These are phyloP conservation scores for Gila orcuttii DNA, from an alignment of 2,113 vertebrate species.

Conservation along the genomic window DNA sequence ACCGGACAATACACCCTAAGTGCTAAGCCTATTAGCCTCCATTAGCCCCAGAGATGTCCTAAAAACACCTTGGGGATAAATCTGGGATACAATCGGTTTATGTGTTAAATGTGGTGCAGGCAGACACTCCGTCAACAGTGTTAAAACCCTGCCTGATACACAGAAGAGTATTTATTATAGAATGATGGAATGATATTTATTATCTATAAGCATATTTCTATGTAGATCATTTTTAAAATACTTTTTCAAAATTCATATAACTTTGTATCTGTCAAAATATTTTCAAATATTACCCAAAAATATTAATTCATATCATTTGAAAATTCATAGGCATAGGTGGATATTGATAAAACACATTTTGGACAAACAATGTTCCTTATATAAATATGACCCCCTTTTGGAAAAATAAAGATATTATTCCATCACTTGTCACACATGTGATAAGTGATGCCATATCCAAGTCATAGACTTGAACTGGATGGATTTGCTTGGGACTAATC, in stretches of 20 bases:
- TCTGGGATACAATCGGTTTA: conserved; percentile 75
- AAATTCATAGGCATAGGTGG: too few species aligned
- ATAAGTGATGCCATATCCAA: conserved; percentile 62
- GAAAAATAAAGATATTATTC: too few species aligned
- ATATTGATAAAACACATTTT: too few species aligned
- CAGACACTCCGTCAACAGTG: conserved; percentile 26
- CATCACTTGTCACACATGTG: neutral
- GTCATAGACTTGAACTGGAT: conserved; percentile 67
- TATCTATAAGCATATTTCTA: neutral
- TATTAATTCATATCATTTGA: too few species aligned
- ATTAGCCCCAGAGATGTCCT: conserved; percentile 83
- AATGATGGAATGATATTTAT: neutral
- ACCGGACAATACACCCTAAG: conserved; percentile 84
- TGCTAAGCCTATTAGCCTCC: conserved; percentile 92
- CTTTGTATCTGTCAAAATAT: neutral
- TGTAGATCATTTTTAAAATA: neutral
- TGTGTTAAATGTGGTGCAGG: conserved; percentile 65
- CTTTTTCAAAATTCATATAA: neutral
- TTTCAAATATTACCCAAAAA: too few species aligned
- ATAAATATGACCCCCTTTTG: too few species aligned
- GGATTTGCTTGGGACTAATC: conserved; percentile 77
- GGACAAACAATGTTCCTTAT: too few species aligned
- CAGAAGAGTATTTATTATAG: neutral
- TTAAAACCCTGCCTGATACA: neutral
- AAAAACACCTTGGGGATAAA: conserved; percentile 80